Base-by-base conservation (phyloP, 2,113 vertebrate genomes). In the Jacana jacana region DNA sequence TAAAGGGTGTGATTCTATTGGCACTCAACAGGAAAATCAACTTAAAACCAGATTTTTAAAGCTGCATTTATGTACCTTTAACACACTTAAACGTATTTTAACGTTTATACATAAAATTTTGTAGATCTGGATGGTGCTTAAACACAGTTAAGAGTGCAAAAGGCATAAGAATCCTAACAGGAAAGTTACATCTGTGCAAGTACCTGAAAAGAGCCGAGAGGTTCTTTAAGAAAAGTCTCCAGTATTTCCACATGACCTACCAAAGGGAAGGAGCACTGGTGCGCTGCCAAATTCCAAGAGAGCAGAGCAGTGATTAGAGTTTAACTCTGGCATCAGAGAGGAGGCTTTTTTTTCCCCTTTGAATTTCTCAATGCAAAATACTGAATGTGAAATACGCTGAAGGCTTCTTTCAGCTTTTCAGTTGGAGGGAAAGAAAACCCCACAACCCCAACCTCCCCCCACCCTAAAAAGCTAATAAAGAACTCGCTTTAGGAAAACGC, bases 271-370 rank as follows among this genome's bases (percentile, higher is more conserved):
- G 92, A 96, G 88, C 70, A 4, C 88, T 96, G 95, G 95, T 81
- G 57, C 25, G 91, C 96, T 96, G 96, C 96, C 96, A 96, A 96
- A 97, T 97, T 96, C 96, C 96, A 89, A 68, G 83, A 91, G 95
- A 92, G 88, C 96, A 92, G 91, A 96, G 86, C 86, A 35, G 93
- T 82, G 96, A 96, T 97, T 96, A 96, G 92, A 65, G 54, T 93
- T 92, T 89, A 95, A 93, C 93, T 96, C 88, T 64, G 91, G 81
- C 95, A 94, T 89, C 66, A 58, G 83, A 82, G 37, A 73, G 66
- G 71, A 82, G 73, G 22, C 10, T 75, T 94, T 87, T 94, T 85
- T 73, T 73, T 80, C 3, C 40, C 55, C 61, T 39, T 91, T 72
- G 58, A 91, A 92, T 89, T 92, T 94, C 66, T 88, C 63, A 54